Evolutionary conservation across 2,888 invertebrate species (phyloP).

Genomic region (Hydraecia micacea): DNA sequence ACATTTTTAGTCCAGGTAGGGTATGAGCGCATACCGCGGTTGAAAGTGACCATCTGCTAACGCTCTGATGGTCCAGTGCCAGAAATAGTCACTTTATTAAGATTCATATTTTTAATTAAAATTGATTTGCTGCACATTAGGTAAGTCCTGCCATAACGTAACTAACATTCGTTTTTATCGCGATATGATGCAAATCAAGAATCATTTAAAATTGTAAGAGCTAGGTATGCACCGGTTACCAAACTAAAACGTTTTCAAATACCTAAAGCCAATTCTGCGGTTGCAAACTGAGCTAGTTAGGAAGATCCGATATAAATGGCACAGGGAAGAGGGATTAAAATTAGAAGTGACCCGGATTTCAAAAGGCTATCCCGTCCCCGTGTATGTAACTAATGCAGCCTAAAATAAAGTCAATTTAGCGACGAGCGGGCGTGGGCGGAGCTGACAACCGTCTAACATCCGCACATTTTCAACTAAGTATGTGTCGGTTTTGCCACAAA

Average conservation of each 20-base stretch:
- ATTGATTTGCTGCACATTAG: conserved; percentile 1
- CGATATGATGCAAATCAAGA: conserved; percentile 13
- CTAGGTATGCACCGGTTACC: background rate
- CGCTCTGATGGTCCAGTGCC: conserved; percentile 25
- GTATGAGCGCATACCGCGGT: conserved; percentile 17
- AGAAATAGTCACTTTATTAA: conserved; percentile 27
- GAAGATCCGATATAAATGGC: conserved; percentile 70
- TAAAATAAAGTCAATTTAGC: conserved; percentile 78
- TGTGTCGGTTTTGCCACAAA: conserved; percentile 67
- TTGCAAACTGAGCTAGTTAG: conserved; percentile 61
- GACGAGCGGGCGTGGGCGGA: conserved; percentile 65
- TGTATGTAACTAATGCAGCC: conserved; percentile 71
- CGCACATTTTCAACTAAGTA: conserved; percentile 69
- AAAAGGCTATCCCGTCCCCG: conserved; percentile 67
- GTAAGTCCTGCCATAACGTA: background rate
- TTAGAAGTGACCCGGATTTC: conserved; percentile 75
- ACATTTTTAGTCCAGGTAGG: conserved; percentile 68
- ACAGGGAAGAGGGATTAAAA: conserved; percentile 71
- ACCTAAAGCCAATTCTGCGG: conserved; percentile 31
- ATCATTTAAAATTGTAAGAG: background rate
- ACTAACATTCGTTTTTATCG: background rate
- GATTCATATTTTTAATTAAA: conserved; percentile 7
- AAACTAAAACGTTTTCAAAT: conserved; percentile 24
- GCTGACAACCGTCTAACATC: conserved; percentile 68
- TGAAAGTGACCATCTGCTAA: conserved; percentile 37